Evolutionary conservation across 2,113 vertebrate species (phyloP).

Genomic region (Ciconia maguari): DNA sequence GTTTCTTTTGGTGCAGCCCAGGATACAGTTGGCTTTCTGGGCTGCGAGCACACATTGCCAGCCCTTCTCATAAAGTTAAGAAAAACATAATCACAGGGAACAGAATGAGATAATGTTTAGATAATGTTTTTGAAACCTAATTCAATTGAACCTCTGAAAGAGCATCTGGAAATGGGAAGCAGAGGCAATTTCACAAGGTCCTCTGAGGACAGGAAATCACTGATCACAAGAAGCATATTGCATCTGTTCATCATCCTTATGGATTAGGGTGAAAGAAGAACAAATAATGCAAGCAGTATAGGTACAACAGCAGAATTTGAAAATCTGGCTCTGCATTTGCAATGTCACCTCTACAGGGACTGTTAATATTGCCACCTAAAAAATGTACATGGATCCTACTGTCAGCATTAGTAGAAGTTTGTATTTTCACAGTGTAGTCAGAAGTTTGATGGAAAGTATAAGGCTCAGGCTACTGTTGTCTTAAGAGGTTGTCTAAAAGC

Average conservation of each 20-base stretch:
- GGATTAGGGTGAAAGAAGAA: background rate
- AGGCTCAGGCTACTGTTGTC: background rate
- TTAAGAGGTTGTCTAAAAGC: background rate
- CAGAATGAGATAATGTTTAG: background rate
- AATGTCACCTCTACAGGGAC: background rate
- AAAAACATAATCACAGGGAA: background rate
- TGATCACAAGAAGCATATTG: background rate
- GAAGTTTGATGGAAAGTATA: background rate
- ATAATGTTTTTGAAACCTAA: conserved; percentile 4
- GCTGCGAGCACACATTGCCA: background rate
- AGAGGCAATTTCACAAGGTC: background rate
- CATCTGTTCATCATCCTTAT: background rate
- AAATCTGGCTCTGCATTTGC: background rate
- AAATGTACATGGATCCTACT: background rate
- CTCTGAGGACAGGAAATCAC: conserved; percentile 13
- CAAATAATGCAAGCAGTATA: background rate
- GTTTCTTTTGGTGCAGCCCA: background rate
- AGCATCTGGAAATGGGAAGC: conserved; percentile 23
- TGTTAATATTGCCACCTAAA: background rate
- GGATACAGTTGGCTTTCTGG: background rate
- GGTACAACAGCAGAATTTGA: background rate
- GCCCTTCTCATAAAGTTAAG: background rate
- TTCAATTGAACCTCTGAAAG: background rate
- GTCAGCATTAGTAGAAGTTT: background rate
- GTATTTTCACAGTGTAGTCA: background rate